Conservation (phyloP, 30 jellyfish, hydroid and myxozoan genomes). For the Hydra vulgaris region DNA sequence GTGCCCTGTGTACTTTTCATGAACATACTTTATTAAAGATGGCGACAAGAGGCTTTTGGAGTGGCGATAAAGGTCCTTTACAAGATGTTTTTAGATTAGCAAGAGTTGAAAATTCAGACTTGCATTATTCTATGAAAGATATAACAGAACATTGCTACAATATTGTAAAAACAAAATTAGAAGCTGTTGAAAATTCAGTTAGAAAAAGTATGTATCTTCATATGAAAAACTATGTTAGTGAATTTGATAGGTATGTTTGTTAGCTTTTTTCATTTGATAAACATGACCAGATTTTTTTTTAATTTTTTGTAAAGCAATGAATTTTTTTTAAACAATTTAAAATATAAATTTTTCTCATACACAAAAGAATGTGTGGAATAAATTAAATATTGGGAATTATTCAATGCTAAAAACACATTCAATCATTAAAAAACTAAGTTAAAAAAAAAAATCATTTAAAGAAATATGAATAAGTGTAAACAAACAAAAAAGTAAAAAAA, state of each 20-base stretch:
- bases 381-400: no score
- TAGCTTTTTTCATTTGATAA: background rate
- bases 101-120: conserved; percentile 64
- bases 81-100: conserved; percentile 90
- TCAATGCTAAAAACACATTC: no score
- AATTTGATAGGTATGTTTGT: conserved; percentile 63
- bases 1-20: conserved; percentile 67
- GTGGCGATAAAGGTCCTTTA: conserved; percentile 80
- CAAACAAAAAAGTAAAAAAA: no score
- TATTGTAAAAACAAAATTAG: conserved; percentile 54
- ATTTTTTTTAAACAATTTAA: no score
- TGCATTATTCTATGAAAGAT: conserved; percentile 65
- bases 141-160: conserved; percentile 79
- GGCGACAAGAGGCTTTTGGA: conserved; percentile 99
- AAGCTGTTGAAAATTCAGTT: conserved; percentile 40
- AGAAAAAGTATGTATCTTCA: conserved; percentile 36
- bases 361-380: no score
- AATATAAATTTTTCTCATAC: no score
- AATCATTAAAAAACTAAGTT: no score
- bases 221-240: conserved; percentile 87
- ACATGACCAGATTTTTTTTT: no score
- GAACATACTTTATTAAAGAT: conserved; percentile 81
- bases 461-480: no score
- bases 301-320: no score
- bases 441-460: no score